Evolutionary conservation across 2,797 vertebrate genomes (phyloP), one percentile per base, ranked within the genome.

Genomic region (Pipistrellus kuhlii): DNA sequence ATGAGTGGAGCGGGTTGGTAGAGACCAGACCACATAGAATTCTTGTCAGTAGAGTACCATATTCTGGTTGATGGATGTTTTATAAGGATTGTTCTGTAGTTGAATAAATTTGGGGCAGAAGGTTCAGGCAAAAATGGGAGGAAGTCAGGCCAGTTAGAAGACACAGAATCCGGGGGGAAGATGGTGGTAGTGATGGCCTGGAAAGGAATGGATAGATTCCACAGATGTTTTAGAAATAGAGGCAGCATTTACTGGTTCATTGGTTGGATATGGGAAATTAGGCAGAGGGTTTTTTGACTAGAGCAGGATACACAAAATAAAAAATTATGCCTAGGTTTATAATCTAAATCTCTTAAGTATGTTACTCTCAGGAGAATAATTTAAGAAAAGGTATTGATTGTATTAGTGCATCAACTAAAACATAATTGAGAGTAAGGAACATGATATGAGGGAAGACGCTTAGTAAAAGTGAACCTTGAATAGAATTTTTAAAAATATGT

Each of bases 151-250:
- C 38, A 62, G 9, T 66, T 85, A 72, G 53, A 46, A 84, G 32
- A 91, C 20, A 48, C 30, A 0, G 53, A 57, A 32, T 44, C 15
- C 32, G 30, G 38, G 35, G 69, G 35, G 51, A 86, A 71, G 30
- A 23, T 75, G 41, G 27, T 81, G 9, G 38, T 73, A 2, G 59
- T 75, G 57, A 14, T 88, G 27, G 71, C 41, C 20, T 51, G 35
- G 23, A 57, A 64, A 85, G 46, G 90, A 73, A 69, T 84, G 44
- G 21, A 44, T 68, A 76, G 64, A 68, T 21, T 77, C 23, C 48
- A 1, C 41, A 41, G 53, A 81, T 62, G 59, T 27, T 92, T 88
- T 92, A 87, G 85, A 91, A 88, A 62, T 88, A 48, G 38, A 88
- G 38, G n/a, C 62, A 85, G 51, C 25, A 71, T 69, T 85, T 86